These are phyloP conservation scores for Phoeniculus purpureus DNA, from an alignment of 2,797 vertebrate genomes.

Conservation along the genomic window DNA sequence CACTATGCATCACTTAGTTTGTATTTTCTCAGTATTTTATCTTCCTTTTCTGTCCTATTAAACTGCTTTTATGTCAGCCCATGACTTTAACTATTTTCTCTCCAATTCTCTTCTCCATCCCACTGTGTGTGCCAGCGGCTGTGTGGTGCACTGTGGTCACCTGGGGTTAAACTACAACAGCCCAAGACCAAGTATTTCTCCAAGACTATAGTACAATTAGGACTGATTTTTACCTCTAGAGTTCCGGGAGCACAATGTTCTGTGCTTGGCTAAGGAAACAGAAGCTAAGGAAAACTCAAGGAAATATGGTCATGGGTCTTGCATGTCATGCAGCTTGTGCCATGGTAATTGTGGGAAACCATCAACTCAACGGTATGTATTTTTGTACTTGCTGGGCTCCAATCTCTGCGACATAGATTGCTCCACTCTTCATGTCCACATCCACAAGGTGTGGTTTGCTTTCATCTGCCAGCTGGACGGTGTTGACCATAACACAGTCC, in stretches of 20 bases:
- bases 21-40: neutral
- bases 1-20: neutral
- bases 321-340: neutral
- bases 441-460: conserved; percentile 92
- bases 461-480: conserved; percentile 88
- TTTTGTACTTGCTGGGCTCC: conserved; percentile 94
- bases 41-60: neutral
- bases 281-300: neutral
- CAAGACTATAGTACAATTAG: neutral
- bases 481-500: conserved; percentile 83
- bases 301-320: neutral
- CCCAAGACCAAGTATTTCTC: neutral
- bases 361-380: conserved; percentile 78
- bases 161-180: neutral
- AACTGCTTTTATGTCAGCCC: neutral
- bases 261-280: neutral
- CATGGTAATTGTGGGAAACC: neutral
- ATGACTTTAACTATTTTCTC: neutral
- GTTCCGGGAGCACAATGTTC: neutral
- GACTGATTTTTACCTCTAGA: neutral
- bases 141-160: neutral
- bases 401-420: conserved; percentile 92
- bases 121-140: no score
- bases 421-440: conserved; percentile 84
- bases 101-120: neutral